Evolutionary conservation across 2,797 vertebrate genomes (phyloP), one percentile per base, ranked within the genome.

Genomic region (Gallinago stenura): DNA sequence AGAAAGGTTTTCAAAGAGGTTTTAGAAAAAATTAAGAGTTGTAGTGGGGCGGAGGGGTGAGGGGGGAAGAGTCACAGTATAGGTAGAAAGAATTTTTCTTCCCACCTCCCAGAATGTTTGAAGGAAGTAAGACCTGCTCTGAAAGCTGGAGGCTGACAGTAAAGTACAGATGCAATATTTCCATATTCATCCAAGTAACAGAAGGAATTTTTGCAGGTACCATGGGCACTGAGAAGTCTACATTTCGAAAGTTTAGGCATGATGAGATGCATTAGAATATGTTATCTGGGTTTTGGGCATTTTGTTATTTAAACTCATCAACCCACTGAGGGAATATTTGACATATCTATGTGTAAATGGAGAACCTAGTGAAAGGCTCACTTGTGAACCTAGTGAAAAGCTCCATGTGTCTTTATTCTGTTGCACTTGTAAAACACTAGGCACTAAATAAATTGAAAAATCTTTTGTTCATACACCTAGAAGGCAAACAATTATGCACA

Each of bases 401-500:
- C 62, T 64, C 19, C 61, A 70, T 54, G 16, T 9, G 3, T 66
- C 78, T 83, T 87, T 69, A 58, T 73, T 70, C 56, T 18, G 30
- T 78, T 83, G 30, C 24, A 33, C 21, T 72, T 87, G 21, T 86
- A 91, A 92, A 68, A 80, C 20, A 56, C 41, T 51, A 39, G 25
- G 25, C 37, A 75, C 88, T 95, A 95, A 96, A 95, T 81, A 89
- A 82, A n/a, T 58, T 88, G 39, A 88, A 79, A 13, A 70, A 72
- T 73, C 58, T 80, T 89, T 83, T 93, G 33, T 82, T 95, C 66
- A 96, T 94, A 82, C 50, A 89, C 35, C n/a, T 91, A 57, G 41
- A 93, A 94, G 75, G 83, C 30, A 91, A 62, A 77, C 53, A 95
- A 33, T 89, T 92, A 93, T 81, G 35, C 69, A 60, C 9, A 62